Evolutionary conservation across 2,113 vertebrate species (phyloP), one percentile per base, ranked within the genome.

Genomic region (Numenius arquata): DNA sequence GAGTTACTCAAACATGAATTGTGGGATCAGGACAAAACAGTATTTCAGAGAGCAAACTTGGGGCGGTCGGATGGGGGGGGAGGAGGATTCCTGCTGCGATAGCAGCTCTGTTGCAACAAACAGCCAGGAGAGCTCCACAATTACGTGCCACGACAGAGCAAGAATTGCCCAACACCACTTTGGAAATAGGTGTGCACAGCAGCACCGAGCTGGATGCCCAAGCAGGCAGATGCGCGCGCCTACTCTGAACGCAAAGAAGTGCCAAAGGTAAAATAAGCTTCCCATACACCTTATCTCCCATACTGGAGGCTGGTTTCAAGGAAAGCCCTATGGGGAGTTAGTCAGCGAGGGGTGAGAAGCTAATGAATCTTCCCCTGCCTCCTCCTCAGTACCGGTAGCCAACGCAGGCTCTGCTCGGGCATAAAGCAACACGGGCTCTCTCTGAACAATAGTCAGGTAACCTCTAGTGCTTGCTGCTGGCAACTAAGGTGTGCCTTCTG

Each of bases 41-140:
- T 26, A 71, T 62, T 92, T 91, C 9, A 18, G 71, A 85, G 58
- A 96, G 74, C 87, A 82, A 96, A 93, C 43, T 29, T 85, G 50
- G 38, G 62, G 71, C 0, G 0, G 53, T 6, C 5, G 5, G 15
- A 8, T 50, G 55, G 11, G 30, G 5, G 6, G 21, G 9, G 52
- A 62, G n/a, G 15, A 73, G 53, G 45, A 52, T 94, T 93, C 66
- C 66, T 89, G 45, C 95, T 92, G 81, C 3, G 95, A 97, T 95
- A 96, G 88, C 79, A 90, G 66, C 81, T 92, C 77, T 95, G 95
- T 95, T 96, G 95, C 89, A 97, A 97, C 58, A 30, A 71, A 58
- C 59, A 93, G 86, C 50, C 62, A 91, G 66, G 45, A 92, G 32
- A 82, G 70, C 88, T 85, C 80, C 84, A 85, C 77, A 95, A 72